Conservation (phyloP, 2,113 vertebrate species). For the Junco hyemalis region DNA sequence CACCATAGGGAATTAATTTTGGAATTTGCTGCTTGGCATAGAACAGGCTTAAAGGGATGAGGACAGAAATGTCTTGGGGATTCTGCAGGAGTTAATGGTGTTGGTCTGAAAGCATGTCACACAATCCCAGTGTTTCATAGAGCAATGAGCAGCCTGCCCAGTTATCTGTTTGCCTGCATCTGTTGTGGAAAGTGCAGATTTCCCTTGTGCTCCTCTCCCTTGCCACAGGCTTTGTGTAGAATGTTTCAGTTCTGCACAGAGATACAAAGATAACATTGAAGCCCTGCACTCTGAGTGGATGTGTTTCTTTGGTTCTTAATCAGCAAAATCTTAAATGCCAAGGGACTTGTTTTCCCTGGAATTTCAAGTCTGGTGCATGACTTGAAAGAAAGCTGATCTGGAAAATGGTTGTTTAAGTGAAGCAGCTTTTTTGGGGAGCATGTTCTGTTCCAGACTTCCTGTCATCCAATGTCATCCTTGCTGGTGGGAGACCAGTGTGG, state of each 20-base stretch:
- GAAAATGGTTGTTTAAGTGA: not conserved
- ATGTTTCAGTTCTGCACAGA: not conserved
- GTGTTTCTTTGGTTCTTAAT: not conserved
- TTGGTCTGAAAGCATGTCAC: not conserved
- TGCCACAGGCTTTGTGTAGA: not conserved
- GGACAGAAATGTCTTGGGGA: not conserved
- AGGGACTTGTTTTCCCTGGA: not conserved
- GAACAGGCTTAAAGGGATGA: not conserved
- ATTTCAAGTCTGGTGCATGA: not conserved
- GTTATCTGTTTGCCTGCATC: not conserved
- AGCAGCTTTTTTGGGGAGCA: not conserved
- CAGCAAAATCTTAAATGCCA: not conserved
- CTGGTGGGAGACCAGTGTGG: not conserved
- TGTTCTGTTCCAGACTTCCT: not conserved
- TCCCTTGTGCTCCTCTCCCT: not conserved
- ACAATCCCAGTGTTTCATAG: not conserved
- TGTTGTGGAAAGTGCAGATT: not conserved
- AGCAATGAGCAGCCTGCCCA: not conserved
- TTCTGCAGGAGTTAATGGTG: accelerated
- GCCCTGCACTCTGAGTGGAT: not conserved
- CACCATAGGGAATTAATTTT: not conserved
- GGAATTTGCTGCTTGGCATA: not conserved
- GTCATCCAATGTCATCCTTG: not conserved
- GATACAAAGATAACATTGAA: not conserved
- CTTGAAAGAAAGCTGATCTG: not conserved